Percentiles rank a stretch among this genome's conserved stretches.
Evolutionary conservation across 2,797 vertebrate species (phyloP).

Genomic region (Tragelaphus eurycerus): DNA sequence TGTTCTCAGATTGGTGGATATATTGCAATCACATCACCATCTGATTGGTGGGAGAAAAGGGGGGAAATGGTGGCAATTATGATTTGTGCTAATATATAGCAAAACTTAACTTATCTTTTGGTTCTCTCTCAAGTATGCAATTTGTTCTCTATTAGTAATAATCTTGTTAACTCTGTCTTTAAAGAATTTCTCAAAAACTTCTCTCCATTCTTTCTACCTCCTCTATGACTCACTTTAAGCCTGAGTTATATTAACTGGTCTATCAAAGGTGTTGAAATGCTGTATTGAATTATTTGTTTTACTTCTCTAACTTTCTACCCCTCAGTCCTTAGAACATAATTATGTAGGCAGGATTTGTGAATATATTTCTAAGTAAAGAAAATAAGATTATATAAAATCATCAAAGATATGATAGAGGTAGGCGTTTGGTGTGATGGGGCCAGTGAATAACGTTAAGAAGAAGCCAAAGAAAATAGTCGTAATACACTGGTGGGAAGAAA

Average conservation of each 20-base stretch:
- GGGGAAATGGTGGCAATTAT: not conserved
- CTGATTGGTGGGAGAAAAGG: not conserved
- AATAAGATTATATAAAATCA: not conserved
- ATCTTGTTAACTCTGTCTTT: not conserved
- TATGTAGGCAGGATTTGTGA: not conserved
- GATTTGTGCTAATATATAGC: not conserved
- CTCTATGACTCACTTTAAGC: not conserved
- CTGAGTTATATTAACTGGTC: not conserved
- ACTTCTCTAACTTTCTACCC: not conserved
- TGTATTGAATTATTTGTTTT: not conserved
- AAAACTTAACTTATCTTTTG: not conserved
- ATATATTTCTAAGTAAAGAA: not conserved
- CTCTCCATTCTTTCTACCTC: not conserved
- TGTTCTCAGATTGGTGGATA: constrained; percentile 19
- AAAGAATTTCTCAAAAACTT: not conserved
- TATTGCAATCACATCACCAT: not conserved
- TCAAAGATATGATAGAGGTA: not conserved
- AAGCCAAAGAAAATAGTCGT: not conserved
- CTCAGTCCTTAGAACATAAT: not conserved
- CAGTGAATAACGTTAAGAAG: not conserved
- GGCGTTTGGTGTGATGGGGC: not conserved
- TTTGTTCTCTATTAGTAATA: not conserved
- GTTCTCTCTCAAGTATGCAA: not conserved
- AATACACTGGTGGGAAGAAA: not conserved
- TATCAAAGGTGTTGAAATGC: not conserved